Evolutionary conservation across 2,888 invertebrate genomes (phyloP), one percentile per base, ranked within the genome.

Genomic region (Caenorhabditis sp.): DNA sequence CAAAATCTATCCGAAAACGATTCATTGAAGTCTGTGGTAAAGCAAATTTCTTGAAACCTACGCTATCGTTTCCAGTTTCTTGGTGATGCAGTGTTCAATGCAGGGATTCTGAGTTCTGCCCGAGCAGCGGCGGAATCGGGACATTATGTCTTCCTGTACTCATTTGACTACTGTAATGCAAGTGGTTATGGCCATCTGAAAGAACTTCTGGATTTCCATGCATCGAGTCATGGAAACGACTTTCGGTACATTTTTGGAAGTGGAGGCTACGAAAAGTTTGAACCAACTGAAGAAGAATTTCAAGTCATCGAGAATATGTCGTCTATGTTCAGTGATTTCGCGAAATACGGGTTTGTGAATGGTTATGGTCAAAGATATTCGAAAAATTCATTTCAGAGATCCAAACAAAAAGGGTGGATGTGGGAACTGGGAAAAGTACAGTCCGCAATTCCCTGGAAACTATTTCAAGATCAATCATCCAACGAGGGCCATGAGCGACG

Each of bases 181-280:
- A 73, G 77, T 22, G 79, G 80, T 2, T 84, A 80, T 35, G 88
- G 86, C 14, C 54, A 35, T 7, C 16, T 73, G 7, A 35, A 19
- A 7, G 41, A 35, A 28, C 49, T 73, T 4, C 6, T 72, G 1
- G 51, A 64, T 22, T 68, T 73, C 47, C 49, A 51, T 51, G 86
- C 74, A 16, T 74, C 84, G 10, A 88, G 80, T 0, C 88, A 88
- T 73, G 85, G 85, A 10, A 75, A 80, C 3, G 88, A 88, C 61
- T 72, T 88, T 14, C 87, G 88, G 16, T 88, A 87, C 58, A 58
- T 88, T 12, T 56, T 88, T 10, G 86, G 87, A 22, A 85, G 81
- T 49, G 85, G 87, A 8, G 77, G 88, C 12, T 70, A 82, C 19
- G 72, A 82, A 4, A 80, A 85, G 54, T 88, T 88, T 51, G 44